Base-by-base conservation (phyloP, 2,113 vertebrate genomes). In the Mesembrinibis cayennensis region DNA sequence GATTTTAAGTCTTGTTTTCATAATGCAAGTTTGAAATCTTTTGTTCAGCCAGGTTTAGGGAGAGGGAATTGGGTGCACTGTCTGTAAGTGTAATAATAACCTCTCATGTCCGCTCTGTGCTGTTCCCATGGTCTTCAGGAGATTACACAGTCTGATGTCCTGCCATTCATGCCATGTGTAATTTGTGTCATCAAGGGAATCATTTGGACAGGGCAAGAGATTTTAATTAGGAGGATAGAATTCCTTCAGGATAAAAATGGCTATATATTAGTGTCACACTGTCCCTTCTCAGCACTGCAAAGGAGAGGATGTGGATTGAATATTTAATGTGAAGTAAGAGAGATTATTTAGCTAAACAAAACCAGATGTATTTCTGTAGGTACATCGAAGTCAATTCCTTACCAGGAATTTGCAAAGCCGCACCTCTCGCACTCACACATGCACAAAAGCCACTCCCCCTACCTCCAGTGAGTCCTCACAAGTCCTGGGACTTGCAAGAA, bases 141-240 rank as follows among this genome's bases (percentile, higher is more conserved):
- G 19, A 30, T 63, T 30, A 59, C 59, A 61, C 3, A 32, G 50
- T 14, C 84, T 83, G 62, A 29, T 81, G 59, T 90, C 58, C 62
- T 87, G 82, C 81, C 73, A 42, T 61, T 89, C 59, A 9, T 44
- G 70, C 66, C 62, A n/a, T 36, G 16, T 73, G 34, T 14, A 80
- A 83, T 81, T 92, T 82, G 38, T 86, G 83, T 84, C 71, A 89
- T 70, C 56, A 59, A 30, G 67, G 52, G 56, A 93, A 87, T 77
- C 2, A 2, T 92, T 66, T 79, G 40, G 81, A 91, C 69, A 95
- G 29, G 81, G 63, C 42, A 93, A 90, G 58, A 78, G 62, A 84
- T 72, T 95, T 93, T 96, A 95, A 95, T 95, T 86, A 88, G 67
- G 88, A 94, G 40, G 77, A 61, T 10, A 88, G 44, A 85, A 88